These are phyloP conservation scores for Acanthis flammea DNA, from an alignment of 2,797 vertebrate species.

Conservation along the genomic window DNA sequence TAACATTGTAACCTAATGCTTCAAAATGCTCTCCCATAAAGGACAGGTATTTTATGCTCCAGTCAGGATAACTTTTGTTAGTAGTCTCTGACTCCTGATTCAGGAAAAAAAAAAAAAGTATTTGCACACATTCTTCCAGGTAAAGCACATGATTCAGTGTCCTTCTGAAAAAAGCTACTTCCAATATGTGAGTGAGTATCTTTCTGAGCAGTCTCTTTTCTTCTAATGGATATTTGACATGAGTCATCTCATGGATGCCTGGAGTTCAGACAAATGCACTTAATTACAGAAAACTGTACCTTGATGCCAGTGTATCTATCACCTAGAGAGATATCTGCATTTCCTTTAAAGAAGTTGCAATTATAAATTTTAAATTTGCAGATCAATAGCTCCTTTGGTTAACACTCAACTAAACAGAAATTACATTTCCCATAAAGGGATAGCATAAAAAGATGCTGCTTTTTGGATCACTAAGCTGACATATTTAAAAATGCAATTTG, in stretches of 20 bases:
- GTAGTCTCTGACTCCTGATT: not conserved
- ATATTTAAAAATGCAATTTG: not conserved
- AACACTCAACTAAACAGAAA: not conserved
- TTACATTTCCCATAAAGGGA: not conserved
- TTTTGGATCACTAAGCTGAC: not conserved
- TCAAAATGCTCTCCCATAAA: conserved; percentile 18
- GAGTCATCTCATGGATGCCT: not conserved
- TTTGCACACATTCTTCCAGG: not conserved
- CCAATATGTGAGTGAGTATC: not conserved
- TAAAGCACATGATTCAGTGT: not conserved
- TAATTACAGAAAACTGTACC: not conserved
- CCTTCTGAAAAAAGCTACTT: not conserved
- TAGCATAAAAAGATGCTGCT: not conserved
- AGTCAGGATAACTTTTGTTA: not conserved
- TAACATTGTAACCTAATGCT: conserved; percentile 23
- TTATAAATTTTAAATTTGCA: not conserved
- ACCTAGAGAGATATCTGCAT: not conserved
- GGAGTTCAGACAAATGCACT: not conserved
- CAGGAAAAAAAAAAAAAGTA: not conserved
- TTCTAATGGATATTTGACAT: not conserved
- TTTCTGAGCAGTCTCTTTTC: not conserved
- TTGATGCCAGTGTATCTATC: not conserved
- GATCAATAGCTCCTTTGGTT: not conserved
- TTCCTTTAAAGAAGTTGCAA: not conserved
- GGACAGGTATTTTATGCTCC: not conserved